Base-by-base conservation (phyloP, 2,888 invertebrate genomes). In the Keiferia lycopersicella region DNA sequence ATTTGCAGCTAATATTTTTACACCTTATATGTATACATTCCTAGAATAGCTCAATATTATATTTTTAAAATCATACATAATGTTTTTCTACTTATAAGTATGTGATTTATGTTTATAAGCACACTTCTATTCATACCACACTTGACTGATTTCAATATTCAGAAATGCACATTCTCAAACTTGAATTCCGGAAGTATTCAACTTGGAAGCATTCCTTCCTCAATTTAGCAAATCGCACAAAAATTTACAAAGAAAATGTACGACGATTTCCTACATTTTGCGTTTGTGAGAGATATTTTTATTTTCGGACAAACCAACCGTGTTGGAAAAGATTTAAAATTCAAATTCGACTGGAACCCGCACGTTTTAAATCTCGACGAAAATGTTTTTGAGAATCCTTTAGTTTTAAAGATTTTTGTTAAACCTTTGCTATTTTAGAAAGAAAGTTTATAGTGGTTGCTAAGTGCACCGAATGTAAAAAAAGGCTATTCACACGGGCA, bases 201-300 rank as follows among this genome's bases (percentile, higher is more conserved):
- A 16, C n/a, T n/a, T 16, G 45, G 0, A 45, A 45, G n/a, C 45
- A 16, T n/a, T 11, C 16, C 16, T 45, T 45, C 45, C 45, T n/a
- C n/a, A 45, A n/a, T n/a, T 45, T 4, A n/a, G n/a, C 45, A 45
- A 16, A 45, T 45, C 45, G 45, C 1, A 53, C 14, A 22, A 14
- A 20, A 53, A 14, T 53, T 4, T 53, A 12, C 20, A 53, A 53
- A 14, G 22, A 53, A 53, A 53, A 53, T 53, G 22, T 53, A 53
- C 51, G 51, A 53, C 51, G 4, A 53, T 53, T 53, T 53, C 48
- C 51, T 12, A 16, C 45, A 45, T 22, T 53, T 22, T 53, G 22
- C 51, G 22, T 53, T 22, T 22, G 51, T 14, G 20, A 14, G 22
- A 22, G 51, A 53, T 53, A 53, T 53, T 53, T 53, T 22, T 26